Evolutionary conservation across 2,113 vertebrate species (phyloP), one percentile per base, ranked within the genome.

Genomic region (Pelmatolapia mariae): DNA sequence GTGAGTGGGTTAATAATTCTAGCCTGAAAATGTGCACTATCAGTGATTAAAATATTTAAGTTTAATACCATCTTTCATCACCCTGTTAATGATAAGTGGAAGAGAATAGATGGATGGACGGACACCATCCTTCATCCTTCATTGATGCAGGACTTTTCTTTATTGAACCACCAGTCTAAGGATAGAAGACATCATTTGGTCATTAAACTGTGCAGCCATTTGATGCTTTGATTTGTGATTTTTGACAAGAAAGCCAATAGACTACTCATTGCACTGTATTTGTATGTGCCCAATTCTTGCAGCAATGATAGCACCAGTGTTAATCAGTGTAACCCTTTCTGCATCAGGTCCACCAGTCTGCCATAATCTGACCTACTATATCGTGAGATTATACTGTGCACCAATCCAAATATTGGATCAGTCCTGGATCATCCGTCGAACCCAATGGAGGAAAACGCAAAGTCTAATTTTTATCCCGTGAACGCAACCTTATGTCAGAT

Each of bases 391-490:
- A 95, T 92, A 88, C 78, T 33, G 68, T 92, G 81, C n/a, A n/a
- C 90, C 87, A 84, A 80, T 93, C 92, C 87, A 95, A 96, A 96
- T 94, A 95, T 94, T 94, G 93, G 92, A 95, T 96, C 90, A 95
- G 91, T 90, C 89, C 80, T 78, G 91, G 95, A 95, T 96, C 87
- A 96, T 95, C 95, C 80, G 5, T 80, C 57, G 18, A 33, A 85
- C 84, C 88, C 84, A 84, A 83, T 84, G 90, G 82, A 91, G 93
- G 85, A 81, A 68, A 87, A 78, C 57, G 81, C 81, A 38, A 89
- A 92, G 88, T 90, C 85, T 59, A 82, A 92, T 91, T 95, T 95
- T 92, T 91, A 90, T 93, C 87, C 89, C 80, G 43, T 90, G 92
- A 85, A 94, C 87, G 40, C 71, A 89, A 86, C 89, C 87, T 89